A percentile compares a stretch with the other conserved stretches of the same genome.
Conservation (phyloP, 2,797 vertebrate species). For the Pagetopsis macropterus region DNA sequence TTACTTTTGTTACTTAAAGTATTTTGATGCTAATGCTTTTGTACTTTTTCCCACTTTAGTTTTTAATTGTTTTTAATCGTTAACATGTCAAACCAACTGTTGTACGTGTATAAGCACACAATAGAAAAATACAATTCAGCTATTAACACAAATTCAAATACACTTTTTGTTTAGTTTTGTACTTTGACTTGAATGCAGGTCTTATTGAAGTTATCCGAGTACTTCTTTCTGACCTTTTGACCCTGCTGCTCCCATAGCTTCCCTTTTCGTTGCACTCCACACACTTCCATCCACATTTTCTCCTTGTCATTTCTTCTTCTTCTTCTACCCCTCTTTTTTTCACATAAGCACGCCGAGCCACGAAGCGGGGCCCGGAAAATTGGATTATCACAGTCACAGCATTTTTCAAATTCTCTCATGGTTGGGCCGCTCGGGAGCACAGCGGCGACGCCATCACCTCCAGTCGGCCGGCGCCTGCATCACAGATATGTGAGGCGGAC, state of each 20-base stretch:
- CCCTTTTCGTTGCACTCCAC: constrained; percentile 17
- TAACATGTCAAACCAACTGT: too few relatives aligned
- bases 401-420: constrained; percentile 70
- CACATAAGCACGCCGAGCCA: constrained; percentile 54
- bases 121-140: too few relatives aligned
- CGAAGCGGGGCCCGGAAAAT: constrained; percentile 64
- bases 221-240: not conserved
- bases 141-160: too few relatives aligned
- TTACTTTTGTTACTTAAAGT: too few relatives aligned
- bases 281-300: constrained; percentile 16
- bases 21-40: too few relatives aligned
- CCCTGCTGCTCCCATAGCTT: not conserved
- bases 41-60: too few relatives aligned
- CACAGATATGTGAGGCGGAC: constrained; percentile 5
- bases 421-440: constrained; percentile 41
- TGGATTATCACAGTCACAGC: constrained; percentile 72
- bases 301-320: not conserved
- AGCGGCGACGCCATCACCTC: constrained; percentile 52
- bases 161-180: too few relatives aligned
- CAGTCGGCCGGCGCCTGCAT: constrained; percentile 22
- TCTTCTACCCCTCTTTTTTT: constrained; percentile 8
- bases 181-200: too few relatives aligned
- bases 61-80: too few relatives aligned
- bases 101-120: too few relatives aligned
- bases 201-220: too few relatives aligned